Base-by-base conservation (phyloP, 2,797 vertebrate genomes). In the Cyclopterus lumpus region DNA sequence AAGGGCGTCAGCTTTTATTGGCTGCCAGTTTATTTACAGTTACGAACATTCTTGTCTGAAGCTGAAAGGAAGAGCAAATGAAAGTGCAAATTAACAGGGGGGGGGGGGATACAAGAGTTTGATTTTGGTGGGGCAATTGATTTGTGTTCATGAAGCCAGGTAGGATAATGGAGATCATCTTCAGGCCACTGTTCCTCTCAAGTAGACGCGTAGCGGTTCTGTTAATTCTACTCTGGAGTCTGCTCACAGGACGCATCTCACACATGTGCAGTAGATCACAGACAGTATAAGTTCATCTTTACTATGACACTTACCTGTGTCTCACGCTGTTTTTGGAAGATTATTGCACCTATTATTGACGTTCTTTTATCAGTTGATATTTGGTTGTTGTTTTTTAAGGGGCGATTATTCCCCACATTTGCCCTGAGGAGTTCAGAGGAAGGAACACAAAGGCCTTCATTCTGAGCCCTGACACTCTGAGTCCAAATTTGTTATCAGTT, bases 21-120 rank as follows among this genome's bases (percentile, higher is more conserved):
- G 16, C 24, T 16, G 26, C 4, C 20, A 3, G 9, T 69, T 67
- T 48, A 57, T 73, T 59, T 59, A 30, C 49, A 49, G 82, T 71
- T 20, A 15, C 8, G 4, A 42, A 28, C 12, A 42, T 1, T 38
- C 28, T 8, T 24, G 18, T 0, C 22, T 20, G 18, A 32, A 32
- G 24, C 26, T 6, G 22, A 3, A 40, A 44, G 34, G 14, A 63
- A 40, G n/a, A 62, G 18, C 42, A 67, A 63, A 42, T 26, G 1
- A 2, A 30, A 38, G 40, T 46, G 44, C 55, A 49, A 20, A 24
- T 32, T 24, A 62, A 46, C 8, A 28, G 20, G 26, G 32, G n/a
- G 26, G 24, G 28, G 1, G 58, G n/a, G n/a, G 14, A 8, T 18
- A 9, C 15, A 1, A 32, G 7, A 46, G 15, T n/a, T 26, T 28